These are phyloP conservation scores for Caenorhabditis sulstoni DNA, from an alignment of 2,888 invertebrate genomes.

Conservation along the genomic window DNA sequence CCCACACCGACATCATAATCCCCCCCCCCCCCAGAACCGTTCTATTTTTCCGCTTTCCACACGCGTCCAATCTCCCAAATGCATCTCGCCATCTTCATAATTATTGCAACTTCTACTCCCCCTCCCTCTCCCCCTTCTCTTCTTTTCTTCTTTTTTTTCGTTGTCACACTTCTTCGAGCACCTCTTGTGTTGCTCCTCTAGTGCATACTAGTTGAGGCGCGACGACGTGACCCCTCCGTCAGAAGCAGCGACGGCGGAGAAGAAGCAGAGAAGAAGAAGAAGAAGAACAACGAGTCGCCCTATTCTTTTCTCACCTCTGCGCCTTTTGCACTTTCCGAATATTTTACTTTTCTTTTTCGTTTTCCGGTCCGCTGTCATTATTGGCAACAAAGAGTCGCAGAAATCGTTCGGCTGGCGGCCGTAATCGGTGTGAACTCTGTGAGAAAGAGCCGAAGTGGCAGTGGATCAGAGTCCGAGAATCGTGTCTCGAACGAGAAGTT, in stretches of 20 bases:
- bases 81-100: slow-evolving; percentile 43
- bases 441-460: too few relatives aligned
- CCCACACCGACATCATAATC: slow-evolving; percentile 16
- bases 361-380: slow-evolving; percentile 22
- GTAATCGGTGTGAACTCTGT: background rate
- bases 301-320: slow-evolving; percentile 50
- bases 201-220: slow-evolving; percentile 44
- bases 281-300: slow-evolving; percentile 16
- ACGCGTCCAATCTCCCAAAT: slow-evolving; percentile 40
- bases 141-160: slow-evolving; percentile 34
- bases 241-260: background rate
- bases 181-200: slow-evolving; percentile 54
- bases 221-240: slow-evolving; percentile 39
- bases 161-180: slow-evolving; percentile 50
- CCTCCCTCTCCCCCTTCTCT: slow-evolving; percentile 4
- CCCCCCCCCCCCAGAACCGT: slow-evolving; percentile 13
- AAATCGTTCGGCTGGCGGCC: too few relatives aligned
- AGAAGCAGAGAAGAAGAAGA: slow-evolving; percentile 21
- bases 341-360: slow-evolving; percentile 42
- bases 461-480: too few relatives aligned
- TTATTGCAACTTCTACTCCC: slow-evolving; percentile 42
- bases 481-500: too few relatives aligned
- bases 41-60: slow-evolving; percentile 1
- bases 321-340: slow-evolving; percentile 48
- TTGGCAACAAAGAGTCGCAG: slow-evolving; percentile 2